phyloP scores from a whole-genome alignment of 2,113 vertebrate species.

The Amia ocellicauda region DNA sequence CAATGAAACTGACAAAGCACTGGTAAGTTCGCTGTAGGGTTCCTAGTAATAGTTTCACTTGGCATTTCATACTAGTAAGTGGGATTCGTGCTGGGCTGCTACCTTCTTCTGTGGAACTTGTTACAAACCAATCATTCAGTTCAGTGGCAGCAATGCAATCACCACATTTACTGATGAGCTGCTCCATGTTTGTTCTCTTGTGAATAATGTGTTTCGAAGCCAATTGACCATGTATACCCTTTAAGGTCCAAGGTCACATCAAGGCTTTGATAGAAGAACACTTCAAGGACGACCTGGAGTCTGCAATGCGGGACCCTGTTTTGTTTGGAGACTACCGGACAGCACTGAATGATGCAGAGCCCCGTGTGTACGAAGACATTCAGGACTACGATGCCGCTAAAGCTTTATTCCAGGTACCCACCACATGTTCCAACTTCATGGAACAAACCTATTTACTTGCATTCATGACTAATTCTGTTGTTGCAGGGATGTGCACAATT shows the following conservation, averaged over 20 bases:
- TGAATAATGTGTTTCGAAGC: too few relatives aligned
- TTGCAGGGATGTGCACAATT: too few relatives aligned
- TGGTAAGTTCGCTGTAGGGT: conserved; percentile 62
- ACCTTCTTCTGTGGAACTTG: too few relatives aligned
- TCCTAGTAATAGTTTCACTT: background rate
- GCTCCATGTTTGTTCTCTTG: too few relatives aligned
- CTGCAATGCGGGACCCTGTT: conserved; percentile 79
- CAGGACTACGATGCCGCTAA: conserved; percentile 87
- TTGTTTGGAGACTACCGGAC: conserved; percentile 91
- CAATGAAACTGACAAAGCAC: conserved; percentile 78
- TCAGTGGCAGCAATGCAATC: too few relatives aligned
- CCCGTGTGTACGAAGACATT: conserved; percentile 87
- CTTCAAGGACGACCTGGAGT: conserved; percentile 67
- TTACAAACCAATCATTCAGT: too few relatives aligned
- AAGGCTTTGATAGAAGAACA: conserved; percentile 66
- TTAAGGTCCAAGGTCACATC: conserved; percentile 82
- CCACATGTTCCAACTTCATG: background rate
- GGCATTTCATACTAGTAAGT: too few relatives aligned
- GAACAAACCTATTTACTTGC: background rate
- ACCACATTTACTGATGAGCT: too few relatives aligned
- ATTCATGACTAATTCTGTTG: too few relatives aligned
- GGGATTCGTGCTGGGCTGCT: too few relatives aligned
- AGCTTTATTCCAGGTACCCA: conserved; percentile 82
- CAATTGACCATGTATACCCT: too few relatives aligned
- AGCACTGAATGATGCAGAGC: conserved; percentile 75